Evolutionary conservation across 2,888 invertebrate genomes (phyloP).

Genomic region (Sinopyrophorus schimmeli): DNA sequence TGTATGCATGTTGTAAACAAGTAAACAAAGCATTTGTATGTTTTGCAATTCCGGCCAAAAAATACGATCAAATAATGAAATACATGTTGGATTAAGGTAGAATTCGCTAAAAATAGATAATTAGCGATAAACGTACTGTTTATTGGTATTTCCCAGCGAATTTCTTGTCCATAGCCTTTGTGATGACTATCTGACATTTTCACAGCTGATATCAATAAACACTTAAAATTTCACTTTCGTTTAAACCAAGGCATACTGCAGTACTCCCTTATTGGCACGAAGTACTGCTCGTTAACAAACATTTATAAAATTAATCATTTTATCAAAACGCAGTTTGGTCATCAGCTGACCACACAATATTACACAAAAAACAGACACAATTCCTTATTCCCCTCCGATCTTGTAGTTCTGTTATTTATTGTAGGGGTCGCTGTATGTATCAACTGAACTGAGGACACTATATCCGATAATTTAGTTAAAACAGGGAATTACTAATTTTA

Average conservation of each 20-base stretch:
- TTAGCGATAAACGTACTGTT: constrained; percentile 46
- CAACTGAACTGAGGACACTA: too few relatives aligned
- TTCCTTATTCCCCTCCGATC: too few relatives aligned
- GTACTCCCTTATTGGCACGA: constrained; percentile 13
- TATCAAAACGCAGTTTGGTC: constrained; percentile 45
- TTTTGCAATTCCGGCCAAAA: too few relatives aligned
- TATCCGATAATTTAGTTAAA: too few relatives aligned
- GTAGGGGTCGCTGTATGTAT: too few relatives aligned
- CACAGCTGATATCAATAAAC: constrained; percentile 49
- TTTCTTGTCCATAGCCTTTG: constrained; percentile 44
- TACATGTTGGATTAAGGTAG: constrained; percentile 17
- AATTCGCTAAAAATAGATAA: too few relatives aligned
- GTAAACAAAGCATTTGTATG: constrained; percentile 31
- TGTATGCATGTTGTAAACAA: constrained; percentile 20
- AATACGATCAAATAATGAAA: too few relatives aligned
- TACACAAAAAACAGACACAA: too few relatives aligned
- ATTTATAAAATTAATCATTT: constrained; percentile 42
- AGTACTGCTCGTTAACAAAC: constrained; percentile 23
- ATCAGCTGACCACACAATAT: constrained; percentile 50
- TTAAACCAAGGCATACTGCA: constrained; percentile 20
- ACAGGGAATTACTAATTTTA: too few relatives aligned
- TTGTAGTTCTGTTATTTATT: too few relatives aligned
- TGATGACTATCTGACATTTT: constrained; percentile 50
- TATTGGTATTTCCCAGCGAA: constrained; percentile 44
- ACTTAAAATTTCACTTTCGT: constrained; percentile 22